Evolutionary conservation across 2,113 vertebrate species (phyloP), one percentile per base, ranked within the genome.

Genomic region (Bubalus kerabau): DNA sequence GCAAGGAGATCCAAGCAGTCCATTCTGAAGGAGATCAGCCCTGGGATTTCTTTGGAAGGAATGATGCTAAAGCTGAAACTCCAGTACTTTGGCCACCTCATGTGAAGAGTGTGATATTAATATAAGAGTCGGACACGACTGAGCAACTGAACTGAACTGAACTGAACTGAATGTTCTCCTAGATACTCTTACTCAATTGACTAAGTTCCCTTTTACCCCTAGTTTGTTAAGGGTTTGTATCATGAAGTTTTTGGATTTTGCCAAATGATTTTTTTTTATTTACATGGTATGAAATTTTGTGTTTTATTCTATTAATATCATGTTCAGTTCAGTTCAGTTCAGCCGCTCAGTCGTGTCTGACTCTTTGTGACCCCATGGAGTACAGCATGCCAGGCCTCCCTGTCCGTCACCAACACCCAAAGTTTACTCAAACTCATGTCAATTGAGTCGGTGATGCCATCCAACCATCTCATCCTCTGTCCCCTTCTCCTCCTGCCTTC

Each of bases 301-400:
- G 11, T 13, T 91, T 91, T n/a, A 43, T 83, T 95, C 36, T 87
- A 26, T 74, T 87, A 40, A 40, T 48, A 26, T 28, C 19, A 7
- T 50, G 21, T 24, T 40, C 64, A 71, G 10, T 71, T 87, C 60
- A 62, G 26, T 23, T 64, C 32, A 36, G 10, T 67, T 87, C 64
- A 67, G n/a, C 2, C 9, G 0, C 67, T 71, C 67, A 71, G 67
- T 71, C 4, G 0, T 71, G 19, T 36, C n/a, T 19, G 17, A 71
- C 64, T 36, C 9, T 71, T 71, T 71, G 19, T 23, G n/a, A 71
- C n/a, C 9, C 67, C n/a, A 36, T 23, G 4, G 4, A 36, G 4
- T 11, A 10, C 19, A 36, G n/a, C n/a, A 71, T 0, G 0, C 67
- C 67, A 71, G n/a, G n/a, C n/a, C 0, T 36, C 2, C 64, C 17